Evolutionary conservation across 2,113 vertebrate species (phyloP), one percentile per base, ranked within the genome.

Genomic region (Chaetodon trifascialis): DNA sequence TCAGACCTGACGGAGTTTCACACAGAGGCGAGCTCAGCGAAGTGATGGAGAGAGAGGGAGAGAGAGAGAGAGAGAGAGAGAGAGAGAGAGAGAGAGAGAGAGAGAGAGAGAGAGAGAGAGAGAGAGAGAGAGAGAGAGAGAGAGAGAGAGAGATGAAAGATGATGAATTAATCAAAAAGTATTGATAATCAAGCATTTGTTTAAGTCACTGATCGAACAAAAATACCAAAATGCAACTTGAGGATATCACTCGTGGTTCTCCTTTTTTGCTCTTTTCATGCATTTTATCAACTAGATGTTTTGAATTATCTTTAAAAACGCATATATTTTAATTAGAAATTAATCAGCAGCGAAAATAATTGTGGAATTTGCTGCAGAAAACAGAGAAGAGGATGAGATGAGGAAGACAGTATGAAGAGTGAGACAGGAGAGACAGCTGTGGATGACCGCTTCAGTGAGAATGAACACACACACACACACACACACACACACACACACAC

Each of bases 401-500:
- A 17, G 36, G 19, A 11, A 36, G 16, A 69, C 7, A 36, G 11
- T 44, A 44, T 7, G 10, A 44, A 59, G 36, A 14, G 21, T 16
- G 12, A 60, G 60, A 17, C 42, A 38, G 62, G 51, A 40, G 51
- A 71, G 63, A 49, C 36, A 42, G 70, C 1, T 63, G 60, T 52
- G 62, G 87, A 49, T 85, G 83, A 70, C 62, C 10, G 7, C 73
- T 65, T 73, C 62, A 64, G 1, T 66, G 59, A 73, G 38, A 56
- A 65, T 21, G 25, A 71, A 72, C 68, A 58, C 64, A 52, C 62
- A 80, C 56, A 58, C 64, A 52, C 62, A 80, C 56, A 64, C 67
- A 30, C 30, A 30, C 68, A 42, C 62, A 73, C 36, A 85, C 16
- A 30, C 67, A 64, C 74, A 71, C 70, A 76, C 62, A 60, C 40